Evolutionary conservation across 2,888 invertebrate species (phyloP).

Genomic region (Dasypogon diadema): DNA sequence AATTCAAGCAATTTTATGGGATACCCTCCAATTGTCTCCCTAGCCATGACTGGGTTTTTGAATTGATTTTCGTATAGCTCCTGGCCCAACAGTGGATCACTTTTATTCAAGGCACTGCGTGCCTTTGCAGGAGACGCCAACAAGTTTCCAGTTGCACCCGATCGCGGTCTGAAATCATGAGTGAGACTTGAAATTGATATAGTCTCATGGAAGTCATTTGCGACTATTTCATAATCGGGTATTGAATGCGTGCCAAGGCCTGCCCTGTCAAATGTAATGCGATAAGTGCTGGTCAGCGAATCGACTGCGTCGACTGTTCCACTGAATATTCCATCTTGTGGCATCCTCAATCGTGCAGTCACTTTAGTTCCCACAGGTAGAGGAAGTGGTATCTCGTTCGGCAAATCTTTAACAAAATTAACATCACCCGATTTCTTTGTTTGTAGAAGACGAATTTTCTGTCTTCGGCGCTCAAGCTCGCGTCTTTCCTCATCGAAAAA

Average conservation of each 20-base stretch:
- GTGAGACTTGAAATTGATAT: constrained; percentile 87
- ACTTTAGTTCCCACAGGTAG: constrained; percentile 95
- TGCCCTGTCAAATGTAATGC: constrained; percentile 92
- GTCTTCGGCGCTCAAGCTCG: constrained; percentile 89
- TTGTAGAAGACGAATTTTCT: constrained; percentile 92
- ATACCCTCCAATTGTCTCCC: constrained; percentile 78
- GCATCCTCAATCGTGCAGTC: constrained; percentile 88
- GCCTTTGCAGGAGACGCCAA: constrained; percentile 57
- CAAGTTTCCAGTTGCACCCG: constrained; percentile 73
- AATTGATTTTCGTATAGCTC: constrained; percentile 67
- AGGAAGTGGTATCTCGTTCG: constrained; percentile 94
- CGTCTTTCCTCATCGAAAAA: constrained; percentile 96
- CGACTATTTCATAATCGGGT: constrained; percentile 95
- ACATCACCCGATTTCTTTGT: constrained; percentile 88
- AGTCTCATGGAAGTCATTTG: constrained; percentile 92
- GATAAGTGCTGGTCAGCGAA: constrained; percentile 92
- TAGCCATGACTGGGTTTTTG: constrained; percentile 66
- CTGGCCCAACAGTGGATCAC: constrained; percentile 79
- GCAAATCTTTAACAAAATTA: constrained; percentile 86
- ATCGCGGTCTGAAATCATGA: constrained; percentile 82
- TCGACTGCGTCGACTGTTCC: constrained; percentile 96
- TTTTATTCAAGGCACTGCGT: constrained; percentile 69
- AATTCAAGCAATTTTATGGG: constrained; percentile 87
- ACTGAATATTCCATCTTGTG: constrained; percentile 95
- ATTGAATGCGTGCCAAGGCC: constrained; percentile 96